Evolutionary conservation across 2,888 invertebrate species (phyloP).

Genomic region (Chloromyia formosa): DNA sequence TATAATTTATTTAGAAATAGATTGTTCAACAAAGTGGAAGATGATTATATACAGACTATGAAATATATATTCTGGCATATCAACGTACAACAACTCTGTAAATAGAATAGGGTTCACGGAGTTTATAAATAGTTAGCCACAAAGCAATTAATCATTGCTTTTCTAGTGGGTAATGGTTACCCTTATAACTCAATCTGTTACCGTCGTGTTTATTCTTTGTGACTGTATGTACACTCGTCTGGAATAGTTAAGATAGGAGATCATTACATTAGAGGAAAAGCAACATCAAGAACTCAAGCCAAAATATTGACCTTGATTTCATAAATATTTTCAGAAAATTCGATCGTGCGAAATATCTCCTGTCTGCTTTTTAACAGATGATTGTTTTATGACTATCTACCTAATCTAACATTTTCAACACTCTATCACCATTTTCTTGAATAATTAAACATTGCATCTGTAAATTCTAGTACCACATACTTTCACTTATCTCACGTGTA

Average conservation of each 20-base stretch:
- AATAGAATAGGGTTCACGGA: constrained; percentile 1
- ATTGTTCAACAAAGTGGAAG: background rate
- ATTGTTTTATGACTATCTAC: too few species aligned
- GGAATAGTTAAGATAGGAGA: too few species aligned
- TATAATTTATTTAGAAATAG: background rate
- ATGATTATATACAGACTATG: background rate
- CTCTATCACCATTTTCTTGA: background rate
- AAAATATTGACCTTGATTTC: too few species aligned
- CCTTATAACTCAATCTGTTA: background rate
- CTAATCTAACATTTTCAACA: background rate
- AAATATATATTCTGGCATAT: constrained; percentile 21
- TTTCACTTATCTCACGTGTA: background rate
- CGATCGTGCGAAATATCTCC: too few species aligned
- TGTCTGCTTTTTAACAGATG: too few species aligned
- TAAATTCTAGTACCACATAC: background rate
- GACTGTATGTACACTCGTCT: background rate
- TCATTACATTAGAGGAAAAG: too few species aligned
- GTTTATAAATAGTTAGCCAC: too few species aligned
- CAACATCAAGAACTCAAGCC: too few species aligned
- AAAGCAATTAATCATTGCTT: too few species aligned
- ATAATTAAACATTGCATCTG: background rate
- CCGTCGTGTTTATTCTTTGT: background rate
- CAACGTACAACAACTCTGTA: constrained; percentile 32
- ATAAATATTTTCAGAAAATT: too few species aligned
- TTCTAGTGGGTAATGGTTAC: background rate